phyloP scores from a whole-genome alignment of 1,140 invertebrate genomes.

The Prorops nasuta region DNA sequence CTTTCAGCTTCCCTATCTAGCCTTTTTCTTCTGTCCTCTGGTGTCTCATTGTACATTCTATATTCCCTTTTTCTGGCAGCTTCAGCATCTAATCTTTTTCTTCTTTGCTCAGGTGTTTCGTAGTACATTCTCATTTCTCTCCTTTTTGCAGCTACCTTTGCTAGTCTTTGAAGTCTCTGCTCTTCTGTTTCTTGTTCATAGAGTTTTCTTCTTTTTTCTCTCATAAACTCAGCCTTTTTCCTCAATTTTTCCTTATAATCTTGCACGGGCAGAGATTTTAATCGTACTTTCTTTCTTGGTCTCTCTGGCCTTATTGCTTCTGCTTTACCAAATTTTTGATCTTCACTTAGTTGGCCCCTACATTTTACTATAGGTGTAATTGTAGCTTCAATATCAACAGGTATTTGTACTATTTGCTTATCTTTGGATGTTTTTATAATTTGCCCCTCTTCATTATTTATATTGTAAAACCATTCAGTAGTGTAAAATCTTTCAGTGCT shows the following conservation, averaged over 20 bases:
- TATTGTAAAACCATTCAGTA: conserved; percentile 27
- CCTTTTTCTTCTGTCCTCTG: conserved; percentile 41
- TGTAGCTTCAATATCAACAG: conserved; percentile 6
- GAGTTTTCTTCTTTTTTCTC: conserved; percentile 33
- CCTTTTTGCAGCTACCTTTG: conserved; percentile 33
- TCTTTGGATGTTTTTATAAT: conserved; percentile 20
- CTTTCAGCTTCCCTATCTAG: conserved; percentile 41
- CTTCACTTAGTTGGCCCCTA: conserved; percentile 6
- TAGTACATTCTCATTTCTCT: conserved; percentile 41
- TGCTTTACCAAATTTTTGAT: background rate
- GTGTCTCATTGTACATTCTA: conserved; percentile 39
- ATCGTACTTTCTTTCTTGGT: conserved; percentile 14
- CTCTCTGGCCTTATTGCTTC: conserved; percentile 12
- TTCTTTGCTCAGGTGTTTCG: conserved; percentile 39
- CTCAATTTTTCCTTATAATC: conserved; percentile 28
- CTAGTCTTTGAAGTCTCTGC: conserved; percentile 26
- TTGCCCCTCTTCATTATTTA: conserved; percentile 15
- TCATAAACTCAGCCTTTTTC: conserved; percentile 36
- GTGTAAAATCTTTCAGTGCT: conserved; percentile 20
- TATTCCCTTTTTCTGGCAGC: conserved; percentile 42
- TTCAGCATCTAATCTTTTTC: conserved; percentile 38
- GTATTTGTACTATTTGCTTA: conserved; percentile 16
- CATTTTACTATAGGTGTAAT: conserved; percentile 12
- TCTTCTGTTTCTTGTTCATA: conserved; percentile 35
- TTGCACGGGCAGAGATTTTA: conserved; percentile 9